Conservation (phyloP, 1,140 invertebrate genomes). For the Adoxophyes honmai region DNA sequence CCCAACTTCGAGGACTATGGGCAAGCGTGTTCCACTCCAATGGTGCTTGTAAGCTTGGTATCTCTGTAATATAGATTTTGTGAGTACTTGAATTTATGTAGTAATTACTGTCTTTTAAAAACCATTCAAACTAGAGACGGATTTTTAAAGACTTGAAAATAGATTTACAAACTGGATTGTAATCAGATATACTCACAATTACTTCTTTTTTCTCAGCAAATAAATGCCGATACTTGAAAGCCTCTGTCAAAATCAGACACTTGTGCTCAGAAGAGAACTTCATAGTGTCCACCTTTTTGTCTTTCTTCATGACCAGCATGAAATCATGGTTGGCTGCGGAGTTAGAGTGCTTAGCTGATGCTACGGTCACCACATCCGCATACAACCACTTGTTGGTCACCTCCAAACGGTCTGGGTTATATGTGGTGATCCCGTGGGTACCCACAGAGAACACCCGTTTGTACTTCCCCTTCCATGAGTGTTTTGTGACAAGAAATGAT, state of each 20-base stretch:
- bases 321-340: conserved; percentile 83
- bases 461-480: conserved; percentile 99
- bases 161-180: not conserved
- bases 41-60: conserved; percentile 96
- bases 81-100: not conserved
- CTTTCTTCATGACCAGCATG: conserved; percentile 91
- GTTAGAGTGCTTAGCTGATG: conserved; percentile 79
- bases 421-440: conserved; percentile 96
- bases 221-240: conserved; percentile 87
- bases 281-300: conserved; percentile 95
- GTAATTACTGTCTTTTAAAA: not conserved
- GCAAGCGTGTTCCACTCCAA: conserved; percentile 94
- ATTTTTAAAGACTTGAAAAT: not conserved
- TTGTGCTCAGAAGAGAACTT: conserved; percentile 98
- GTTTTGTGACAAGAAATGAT: conserved; percentile 97
- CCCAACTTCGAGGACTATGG: conserved; percentile 92
- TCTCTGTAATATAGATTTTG: conserved; percentile 78
- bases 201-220: conserved; percentile 89
- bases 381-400: conserved; percentile 96
- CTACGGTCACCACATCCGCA: conserved; percentile 87
- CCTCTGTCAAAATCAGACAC: conserved; percentile 93
- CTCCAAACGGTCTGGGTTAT: conserved; percentile 95
- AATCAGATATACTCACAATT: conserved; percentile 77
- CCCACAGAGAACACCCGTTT: conserved; percentile 98
- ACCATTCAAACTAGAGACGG: no score